phyloP scores from a whole-genome alignment of 2,113 vertebrate genomes.

The Cebus imitator region DNA sequence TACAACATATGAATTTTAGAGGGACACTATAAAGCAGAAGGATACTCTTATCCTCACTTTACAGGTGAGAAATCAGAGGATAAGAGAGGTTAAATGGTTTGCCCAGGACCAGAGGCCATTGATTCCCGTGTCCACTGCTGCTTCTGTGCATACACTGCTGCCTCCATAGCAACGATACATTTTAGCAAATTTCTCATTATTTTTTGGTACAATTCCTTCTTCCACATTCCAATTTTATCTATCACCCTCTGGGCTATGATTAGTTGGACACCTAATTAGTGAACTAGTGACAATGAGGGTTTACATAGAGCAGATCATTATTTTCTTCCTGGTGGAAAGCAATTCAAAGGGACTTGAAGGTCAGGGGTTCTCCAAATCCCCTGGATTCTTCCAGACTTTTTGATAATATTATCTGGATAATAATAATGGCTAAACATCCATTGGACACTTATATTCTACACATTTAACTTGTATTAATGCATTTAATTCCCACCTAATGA shows the following conservation, averaged over 20 bases:
- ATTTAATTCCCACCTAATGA: neutral
- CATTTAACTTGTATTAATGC: conserved; percentile 46
- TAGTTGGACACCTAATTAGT: conserved; percentile 65
- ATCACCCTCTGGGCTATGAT: conserved; percentile 60
- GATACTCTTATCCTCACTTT: neutral
- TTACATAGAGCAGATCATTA: conserved; percentile 54
- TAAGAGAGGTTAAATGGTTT: neutral
- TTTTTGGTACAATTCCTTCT: conserved; percentile 46
- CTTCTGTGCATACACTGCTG: neutral
- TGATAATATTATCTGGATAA: conserved; percentile 28
- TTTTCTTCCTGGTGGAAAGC: conserved; percentile 48
- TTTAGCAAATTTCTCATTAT: conserved; percentile 53
- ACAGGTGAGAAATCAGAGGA: neutral
- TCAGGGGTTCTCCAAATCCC: conserved; percentile 37
- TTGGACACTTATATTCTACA: neutral
- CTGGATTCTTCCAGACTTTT: conserved; percentile 28
- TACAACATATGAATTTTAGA: neutral
- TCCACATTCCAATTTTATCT: conserved; percentile 59
- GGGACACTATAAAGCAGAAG: neutral
- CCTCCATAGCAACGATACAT: conserved; percentile 39
- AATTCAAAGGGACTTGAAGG: neutral
- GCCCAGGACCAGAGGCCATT: neutral
- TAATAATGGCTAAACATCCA: conserved; percentile 8
- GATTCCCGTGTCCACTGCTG: neutral
- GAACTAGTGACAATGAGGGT: conserved; percentile 49